Conservation (phyloP, 2,113 vertebrate species). For the Protobothrops mucrosquamatus region DNA sequence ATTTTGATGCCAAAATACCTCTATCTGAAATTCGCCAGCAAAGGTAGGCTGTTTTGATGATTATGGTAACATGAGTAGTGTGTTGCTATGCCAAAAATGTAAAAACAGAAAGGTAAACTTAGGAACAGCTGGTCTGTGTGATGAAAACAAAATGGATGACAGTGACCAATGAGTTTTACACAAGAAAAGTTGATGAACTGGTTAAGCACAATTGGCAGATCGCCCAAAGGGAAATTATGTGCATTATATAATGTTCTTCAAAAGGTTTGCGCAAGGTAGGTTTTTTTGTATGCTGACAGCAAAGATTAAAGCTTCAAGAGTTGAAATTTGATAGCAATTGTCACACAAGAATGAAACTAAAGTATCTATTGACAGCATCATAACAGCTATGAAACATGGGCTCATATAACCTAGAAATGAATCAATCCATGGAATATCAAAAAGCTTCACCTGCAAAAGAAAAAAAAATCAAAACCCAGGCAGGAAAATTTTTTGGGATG, state of each 20-base stretch:
- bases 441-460: background rate
- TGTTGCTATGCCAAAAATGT: background rate
- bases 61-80: background rate
- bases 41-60: background rate
- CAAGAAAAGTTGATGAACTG: background rate
- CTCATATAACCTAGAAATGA: background rate
- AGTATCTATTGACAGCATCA: background rate
- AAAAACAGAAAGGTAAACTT: background rate
- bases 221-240: background rate
- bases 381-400: background rate
- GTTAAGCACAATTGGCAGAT: background rate
- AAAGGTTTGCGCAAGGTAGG: background rate
- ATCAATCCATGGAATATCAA: background rate
- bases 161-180: background rate
- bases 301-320: background rate
- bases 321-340: background rate
- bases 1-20: background rate
- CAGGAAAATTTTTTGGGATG: background rate
- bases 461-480: background rate
- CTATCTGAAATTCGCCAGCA: background rate
- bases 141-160: background rate
- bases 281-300: background rate
- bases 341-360: background rate
- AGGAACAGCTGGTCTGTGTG: background rate
- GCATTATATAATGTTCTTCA: background rate